phyloP scores from a whole-genome alignment of 2,113 vertebrate genomes.

The Nyctereutes procyonoides region DNA sequence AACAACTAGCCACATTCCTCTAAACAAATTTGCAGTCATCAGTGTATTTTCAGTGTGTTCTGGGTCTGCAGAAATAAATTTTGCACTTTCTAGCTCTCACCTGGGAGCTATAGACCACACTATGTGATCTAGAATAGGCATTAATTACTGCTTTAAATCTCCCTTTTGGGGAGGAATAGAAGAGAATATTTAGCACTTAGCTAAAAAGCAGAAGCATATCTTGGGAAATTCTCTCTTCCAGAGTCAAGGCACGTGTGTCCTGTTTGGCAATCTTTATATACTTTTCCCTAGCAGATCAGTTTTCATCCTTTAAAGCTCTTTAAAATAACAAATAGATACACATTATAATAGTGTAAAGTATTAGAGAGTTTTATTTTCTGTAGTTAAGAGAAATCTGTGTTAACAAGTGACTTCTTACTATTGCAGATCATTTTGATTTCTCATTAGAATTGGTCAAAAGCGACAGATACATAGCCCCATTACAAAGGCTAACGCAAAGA shows the following conservation, averaged over 20 bases:
- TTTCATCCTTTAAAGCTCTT: conserved; percentile 79
- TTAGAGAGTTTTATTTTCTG: conserved; percentile 70
- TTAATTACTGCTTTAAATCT: conserved; percentile 75
- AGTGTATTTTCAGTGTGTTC: background rate
- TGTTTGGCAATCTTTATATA: conserved; percentile 67
- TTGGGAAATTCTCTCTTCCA: conserved; percentile 61
- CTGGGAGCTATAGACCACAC: background rate
- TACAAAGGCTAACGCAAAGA: conserved; percentile 40
- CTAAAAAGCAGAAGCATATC: conserved; percentile 59
- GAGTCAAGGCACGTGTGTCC: conserved; percentile 58
- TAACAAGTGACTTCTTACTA: conserved; percentile 67
- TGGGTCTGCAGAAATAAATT: conserved; percentile 34
- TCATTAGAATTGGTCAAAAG: conserved; percentile 70
- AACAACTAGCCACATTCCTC: background rate
- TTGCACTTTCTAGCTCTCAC: conserved; percentile 44
- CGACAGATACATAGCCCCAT: conserved; percentile 64
- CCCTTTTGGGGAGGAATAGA: background rate
- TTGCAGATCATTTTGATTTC: conserved; percentile 75
- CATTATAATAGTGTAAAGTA: conserved; percentile 76
- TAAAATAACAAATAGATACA: conserved; percentile 73
- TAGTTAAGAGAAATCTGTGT: conserved; percentile 64
- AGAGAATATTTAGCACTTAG: conserved; percentile 44
- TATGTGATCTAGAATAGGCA: conserved; percentile 51
- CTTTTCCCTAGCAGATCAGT: conserved; percentile 56
- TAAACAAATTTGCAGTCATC: background rate